Evolutionary conservation across 1,140 invertebrate species (phyloP).

Genomic region (Portunus trituberculatus): DNA sequence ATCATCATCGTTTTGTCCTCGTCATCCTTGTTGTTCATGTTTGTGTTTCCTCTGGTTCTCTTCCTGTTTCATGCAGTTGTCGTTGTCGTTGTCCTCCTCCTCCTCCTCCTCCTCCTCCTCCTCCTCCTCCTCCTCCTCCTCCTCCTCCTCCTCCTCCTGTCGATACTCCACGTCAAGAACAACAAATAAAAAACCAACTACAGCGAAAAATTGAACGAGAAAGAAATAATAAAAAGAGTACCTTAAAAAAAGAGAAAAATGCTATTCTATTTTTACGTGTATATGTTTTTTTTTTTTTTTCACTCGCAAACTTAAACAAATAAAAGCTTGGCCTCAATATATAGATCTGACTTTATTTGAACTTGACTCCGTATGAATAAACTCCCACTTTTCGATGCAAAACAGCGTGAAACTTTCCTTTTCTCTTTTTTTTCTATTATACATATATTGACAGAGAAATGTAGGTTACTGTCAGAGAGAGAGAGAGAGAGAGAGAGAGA

Average conservation of each 20-base stretch:
- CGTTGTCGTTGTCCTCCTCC: not conserved
- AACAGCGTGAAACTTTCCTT: not conserved
- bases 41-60: not conserved
- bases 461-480: no score
- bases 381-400: not conserved
- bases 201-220: no score
- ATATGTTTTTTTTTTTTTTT: no score
- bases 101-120: slow-evolving; percentile 21
- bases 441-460: no score
- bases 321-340: not conserved
- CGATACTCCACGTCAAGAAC: no score
- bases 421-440: not conserved
- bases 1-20: no score
- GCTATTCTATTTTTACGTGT: not conserved
- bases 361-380: not conserved
- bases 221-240: no score
- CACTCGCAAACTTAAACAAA: not conserved
- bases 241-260: not conserved
- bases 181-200: not conserved
- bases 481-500: not conserved
- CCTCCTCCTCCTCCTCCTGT: not conserved
- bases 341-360: not conserved
- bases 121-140: slow-evolving; percentile 34
- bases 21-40: no score
- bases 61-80: not conserved